Conservation (phyloP, 2,797 vertebrate genomes). For the Enoplosus armatus region DNA sequence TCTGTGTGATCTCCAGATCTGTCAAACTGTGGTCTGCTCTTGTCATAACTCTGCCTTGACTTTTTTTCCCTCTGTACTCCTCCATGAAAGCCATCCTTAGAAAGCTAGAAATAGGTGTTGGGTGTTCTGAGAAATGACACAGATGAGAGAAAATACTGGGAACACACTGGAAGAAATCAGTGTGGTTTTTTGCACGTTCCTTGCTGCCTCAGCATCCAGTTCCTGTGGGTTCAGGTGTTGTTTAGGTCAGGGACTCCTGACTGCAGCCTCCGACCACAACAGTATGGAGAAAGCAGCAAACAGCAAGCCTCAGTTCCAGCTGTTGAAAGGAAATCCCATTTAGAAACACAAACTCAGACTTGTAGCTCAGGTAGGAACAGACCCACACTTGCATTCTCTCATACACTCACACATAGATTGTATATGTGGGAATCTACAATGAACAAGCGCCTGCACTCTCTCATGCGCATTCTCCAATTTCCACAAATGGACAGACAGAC, state of each 20-base stretch:
- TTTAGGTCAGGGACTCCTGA: constrained; percentile 33
- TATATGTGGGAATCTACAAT: constrained; percentile 20
- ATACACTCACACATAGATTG: not conserved
- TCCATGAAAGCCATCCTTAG: constrained; percentile 61
- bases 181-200: not conserved
- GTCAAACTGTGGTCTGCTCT: constrained; percentile 64
- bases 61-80: constrained; percentile 44
- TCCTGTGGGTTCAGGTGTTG: constrained; percentile 2
- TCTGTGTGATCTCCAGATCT: constrained; percentile 70
- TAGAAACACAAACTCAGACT: constrained; percentile 31
- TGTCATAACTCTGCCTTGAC: constrained; percentile 58
- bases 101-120: constrained; percentile 55
- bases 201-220: constrained; percentile 25
- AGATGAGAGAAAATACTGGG: constrained; percentile 51
- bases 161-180: constrained; percentile 50
- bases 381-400: constrained; percentile 13
- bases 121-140: constrained; percentile 61
- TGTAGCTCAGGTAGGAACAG: constrained; percentile 29
- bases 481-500: constrained; percentile 71
- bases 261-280: constrained; percentile 26
- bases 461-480: constrained; percentile 62
- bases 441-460: constrained; percentile 50
- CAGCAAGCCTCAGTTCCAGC: constrained; percentile 30
- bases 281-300: constrained; percentile 24
- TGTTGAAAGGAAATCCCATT: constrained; percentile 37